These are phyloP conservation scores for Paramacrobiotus metropolitanus DNA, from an alignment of 1,140 invertebrate genomes.

Conservation along the genomic window DNA sequence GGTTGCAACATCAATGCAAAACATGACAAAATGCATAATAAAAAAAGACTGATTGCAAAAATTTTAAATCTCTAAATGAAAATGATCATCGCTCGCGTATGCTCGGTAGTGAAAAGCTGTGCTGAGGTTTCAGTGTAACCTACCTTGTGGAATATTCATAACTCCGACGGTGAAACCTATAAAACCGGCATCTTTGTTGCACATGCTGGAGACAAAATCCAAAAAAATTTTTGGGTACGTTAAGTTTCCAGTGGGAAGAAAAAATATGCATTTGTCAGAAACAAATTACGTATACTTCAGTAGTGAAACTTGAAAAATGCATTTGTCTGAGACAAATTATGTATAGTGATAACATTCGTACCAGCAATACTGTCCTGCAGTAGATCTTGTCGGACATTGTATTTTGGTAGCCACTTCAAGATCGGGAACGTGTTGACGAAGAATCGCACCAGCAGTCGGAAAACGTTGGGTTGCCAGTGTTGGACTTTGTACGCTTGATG, in stretches of 20 bases:
- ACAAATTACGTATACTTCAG: background rate
- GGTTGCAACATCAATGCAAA: too few relatives aligned
- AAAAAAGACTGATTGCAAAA: too few relatives aligned
- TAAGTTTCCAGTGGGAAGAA: constrained; percentile 7
- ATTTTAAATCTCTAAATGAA: too few relatives aligned
- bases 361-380: background rate
- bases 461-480: background rate
- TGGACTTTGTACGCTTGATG: background rate
- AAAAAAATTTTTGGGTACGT: constrained; percentile 11
- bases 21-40: too few relatives aligned
- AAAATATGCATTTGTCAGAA: background rate
- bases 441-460: background rate
- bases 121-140: too few relatives aligned
- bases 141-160: constrained; percentile 77
- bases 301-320: background rate
- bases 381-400: constrained; percentile 10
- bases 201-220: constrained; percentile 17
- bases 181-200: background rate
- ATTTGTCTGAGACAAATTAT: background rate
- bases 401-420: constrained; percentile 19
- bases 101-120: too few relatives aligned
- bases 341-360: too few relatives aligned
- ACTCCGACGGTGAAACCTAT: constrained; percentile 61
- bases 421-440: constrained; percentile 14
- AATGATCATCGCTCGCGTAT: too few relatives aligned